These are phyloP conservation scores for Moxostoma hubbsi DNA, from an alignment of 2,797 vertebrate genomes.

Conservation along the genomic window DNA sequence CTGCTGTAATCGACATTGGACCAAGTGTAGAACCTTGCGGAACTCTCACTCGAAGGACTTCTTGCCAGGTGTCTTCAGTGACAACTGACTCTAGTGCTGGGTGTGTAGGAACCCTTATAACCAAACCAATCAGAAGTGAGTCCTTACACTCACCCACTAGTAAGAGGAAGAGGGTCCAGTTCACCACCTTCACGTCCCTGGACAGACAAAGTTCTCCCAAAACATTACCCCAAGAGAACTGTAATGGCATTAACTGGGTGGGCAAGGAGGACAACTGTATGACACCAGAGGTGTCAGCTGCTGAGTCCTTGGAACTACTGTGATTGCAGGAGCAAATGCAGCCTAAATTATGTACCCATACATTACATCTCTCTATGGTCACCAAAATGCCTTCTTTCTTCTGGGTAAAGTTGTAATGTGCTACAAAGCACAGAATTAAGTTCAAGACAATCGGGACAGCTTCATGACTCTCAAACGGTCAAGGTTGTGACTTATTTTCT, in stretches of 20 bases:
- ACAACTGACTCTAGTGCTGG: conserved; percentile 74
- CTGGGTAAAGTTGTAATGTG: conserved; percentile 23
- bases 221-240: conserved; percentile 67
- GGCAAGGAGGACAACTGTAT: conserved; percentile 82
- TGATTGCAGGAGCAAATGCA: conserved; percentile 58
- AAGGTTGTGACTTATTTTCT: conserved; percentile 1
- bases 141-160: conserved; percentile 89
- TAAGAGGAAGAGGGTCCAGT: conserved; percentile 92
- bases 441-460: neutral
- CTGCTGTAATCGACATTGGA: conserved; percentile 86
- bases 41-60: conserved; percentile 76
- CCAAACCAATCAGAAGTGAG: conserved; percentile 75
- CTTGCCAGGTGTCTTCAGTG: conserved; percentile 65
- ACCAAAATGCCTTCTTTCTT: conserved; percentile 76
- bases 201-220: conserved; percentile 71
- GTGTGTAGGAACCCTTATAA: conserved; percentile 69
- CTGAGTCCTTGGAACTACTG: conserved; percentile 68
- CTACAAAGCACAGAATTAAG: neutral
- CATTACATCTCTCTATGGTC: conserved; percentile 48
- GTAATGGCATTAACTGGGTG: conserved; percentile 88
- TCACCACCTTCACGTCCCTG: conserved; percentile 89
- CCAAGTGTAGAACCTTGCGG: conserved; percentile 71
- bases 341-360: conserved; percentile 20
- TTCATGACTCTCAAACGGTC: conserved; percentile 1
- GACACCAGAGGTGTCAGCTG: conserved; percentile 69